Conservation (phyloP, 1,140 invertebrate genomes). For the Lordiphosa stackelbergi region DNA sequence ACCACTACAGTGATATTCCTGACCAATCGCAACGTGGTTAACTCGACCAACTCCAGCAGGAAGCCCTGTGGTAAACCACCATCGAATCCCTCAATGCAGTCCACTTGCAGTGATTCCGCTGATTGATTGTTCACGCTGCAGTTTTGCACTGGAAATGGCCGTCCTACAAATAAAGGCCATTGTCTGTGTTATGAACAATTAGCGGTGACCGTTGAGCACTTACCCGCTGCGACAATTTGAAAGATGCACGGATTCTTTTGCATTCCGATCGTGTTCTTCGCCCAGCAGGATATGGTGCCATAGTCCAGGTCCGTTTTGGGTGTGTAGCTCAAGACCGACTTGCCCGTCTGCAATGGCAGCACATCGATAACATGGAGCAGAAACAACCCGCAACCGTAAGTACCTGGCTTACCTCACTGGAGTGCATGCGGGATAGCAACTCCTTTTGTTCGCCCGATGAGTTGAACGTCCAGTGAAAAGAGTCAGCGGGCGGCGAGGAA, state of each 20-base stretch:
- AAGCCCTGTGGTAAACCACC: constrained; percentile 89
- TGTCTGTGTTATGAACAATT: constrained; percentile 1
- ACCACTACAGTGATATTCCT: constrained; percentile 71
- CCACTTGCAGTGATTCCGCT: constrained; percentile 86
- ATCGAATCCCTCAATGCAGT: constrained; percentile 90
- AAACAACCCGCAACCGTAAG: constrained; percentile 6
- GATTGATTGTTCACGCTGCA: constrained; percentile 94
- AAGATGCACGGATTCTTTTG: constrained; percentile 91
- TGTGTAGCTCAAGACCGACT: constrained; percentile 89
- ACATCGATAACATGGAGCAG: constrained; percentile 12
- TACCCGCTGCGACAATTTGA: constrained; percentile 86
- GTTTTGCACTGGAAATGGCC: constrained; percentile 90
- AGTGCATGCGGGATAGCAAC: constrained; percentile 82
- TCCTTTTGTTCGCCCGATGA: constrained; percentile 90
- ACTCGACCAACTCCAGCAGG: constrained; percentile 85
- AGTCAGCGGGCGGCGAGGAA: constrained; percentile 87
- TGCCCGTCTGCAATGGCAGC: constrained; percentile 67
- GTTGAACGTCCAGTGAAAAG: constrained; percentile 93
- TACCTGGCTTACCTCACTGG: constrained; percentile 78
- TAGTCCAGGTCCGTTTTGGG: constrained; percentile 91
- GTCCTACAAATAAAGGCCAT: constrained; percentile 79
- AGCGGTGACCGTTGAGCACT: constrained; percentile 28
- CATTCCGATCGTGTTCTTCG: constrained; percentile 87
- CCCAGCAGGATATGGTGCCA: constrained; percentile 91
- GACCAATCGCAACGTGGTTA: constrained; percentile 79